Conservation (phyloP, 2,888 invertebrate genomes). For the Agriopis aurantiaria region DNA sequence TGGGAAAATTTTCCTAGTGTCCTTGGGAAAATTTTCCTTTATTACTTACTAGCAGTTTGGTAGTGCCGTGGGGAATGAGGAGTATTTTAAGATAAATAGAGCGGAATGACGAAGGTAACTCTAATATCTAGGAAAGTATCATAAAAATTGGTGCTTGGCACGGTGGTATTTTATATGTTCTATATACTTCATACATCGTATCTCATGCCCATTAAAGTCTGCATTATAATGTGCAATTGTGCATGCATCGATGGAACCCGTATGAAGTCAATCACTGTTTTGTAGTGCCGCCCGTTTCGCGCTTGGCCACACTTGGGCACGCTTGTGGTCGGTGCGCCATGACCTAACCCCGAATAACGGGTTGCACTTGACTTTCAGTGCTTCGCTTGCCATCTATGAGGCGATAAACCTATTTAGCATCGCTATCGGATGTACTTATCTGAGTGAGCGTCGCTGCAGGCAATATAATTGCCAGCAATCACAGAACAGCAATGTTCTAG, state of each 20-base stretch:
- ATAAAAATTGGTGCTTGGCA: too few relatives aligned
- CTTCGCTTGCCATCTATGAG: conserved; percentile 44
- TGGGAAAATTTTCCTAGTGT: too few relatives aligned
- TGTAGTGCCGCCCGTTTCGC: conserved; percentile 11
- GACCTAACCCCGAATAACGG: conserved; percentile 65
- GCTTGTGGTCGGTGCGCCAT: conserved; percentile 48
- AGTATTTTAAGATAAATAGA: too few relatives aligned
- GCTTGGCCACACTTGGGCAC: conserved; percentile 29
- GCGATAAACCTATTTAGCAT: conserved; percentile 26
- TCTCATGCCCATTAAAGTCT: neutral
- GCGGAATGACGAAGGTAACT: too few relatives aligned
- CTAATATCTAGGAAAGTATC: too few relatives aligned
- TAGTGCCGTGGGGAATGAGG: too few relatives aligned
- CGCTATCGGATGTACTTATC: conserved; percentile 10
- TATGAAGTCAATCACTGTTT: conserved; percentile 19
- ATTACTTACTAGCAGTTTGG: too few relatives aligned
- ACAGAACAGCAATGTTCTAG: neutral
- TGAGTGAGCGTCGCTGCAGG: conserved; percentile 8
- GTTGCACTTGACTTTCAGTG: conserved; percentile 62
- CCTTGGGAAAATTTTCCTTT: too few relatives aligned
- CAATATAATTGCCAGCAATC: neutral
- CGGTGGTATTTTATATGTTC: too few relatives aligned
- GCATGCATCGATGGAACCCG: conserved; percentile 34
- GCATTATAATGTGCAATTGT: conserved; percentile 43
- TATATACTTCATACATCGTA: too few relatives aligned